Evolutionary conservation across 2,888 invertebrate genomes (phyloP).

Genomic region (Hydriomena furcata): DNA sequence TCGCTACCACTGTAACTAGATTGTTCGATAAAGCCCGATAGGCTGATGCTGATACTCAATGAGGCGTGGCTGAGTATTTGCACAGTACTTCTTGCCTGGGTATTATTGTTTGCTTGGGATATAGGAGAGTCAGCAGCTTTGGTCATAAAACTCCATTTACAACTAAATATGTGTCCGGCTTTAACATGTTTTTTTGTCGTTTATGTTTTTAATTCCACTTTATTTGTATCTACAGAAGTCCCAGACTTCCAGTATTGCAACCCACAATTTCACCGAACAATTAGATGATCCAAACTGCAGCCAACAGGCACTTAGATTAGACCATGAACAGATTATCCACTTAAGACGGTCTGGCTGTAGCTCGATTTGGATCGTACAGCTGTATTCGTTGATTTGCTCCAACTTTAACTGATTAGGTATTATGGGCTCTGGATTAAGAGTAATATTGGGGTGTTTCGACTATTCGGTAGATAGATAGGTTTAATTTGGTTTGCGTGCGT

Average conservation of each 20-base stretch:
- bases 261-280: conserved; percentile 10
- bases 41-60: conserved; percentile 14
- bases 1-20: conserved; percentile 38
- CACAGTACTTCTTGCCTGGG: too few species aligned
- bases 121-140: too few species aligned
- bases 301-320: conserved; percentile 10
- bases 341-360: conserved; percentile 16
- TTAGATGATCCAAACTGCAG: conserved; percentile 21
- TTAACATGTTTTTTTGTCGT: too few species aligned
- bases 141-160: too few species aligned
- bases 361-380: conserved; percentile 2
- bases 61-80: conserved; percentile 20
- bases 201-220: conserved; percentile 2
- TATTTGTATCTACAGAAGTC: neutral
- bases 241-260: neutral
- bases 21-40: conserved; percentile 29
- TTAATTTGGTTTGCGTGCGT: neutral
- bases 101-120: too few species aligned
- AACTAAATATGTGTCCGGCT: too few species aligned
- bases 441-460: neutral
- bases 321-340: conserved; percentile 21
- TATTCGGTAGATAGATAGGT: conserved; percentile 5
- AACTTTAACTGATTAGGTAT: too few species aligned
- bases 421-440: neutral
- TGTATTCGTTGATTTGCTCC: neutral